Percentiles rank a stretch among this genome's conserved stretches.
phyloP scores from a whole-genome alignment of 2,797 vertebrate genomes.

The Malacoctenus gilli region DNA sequence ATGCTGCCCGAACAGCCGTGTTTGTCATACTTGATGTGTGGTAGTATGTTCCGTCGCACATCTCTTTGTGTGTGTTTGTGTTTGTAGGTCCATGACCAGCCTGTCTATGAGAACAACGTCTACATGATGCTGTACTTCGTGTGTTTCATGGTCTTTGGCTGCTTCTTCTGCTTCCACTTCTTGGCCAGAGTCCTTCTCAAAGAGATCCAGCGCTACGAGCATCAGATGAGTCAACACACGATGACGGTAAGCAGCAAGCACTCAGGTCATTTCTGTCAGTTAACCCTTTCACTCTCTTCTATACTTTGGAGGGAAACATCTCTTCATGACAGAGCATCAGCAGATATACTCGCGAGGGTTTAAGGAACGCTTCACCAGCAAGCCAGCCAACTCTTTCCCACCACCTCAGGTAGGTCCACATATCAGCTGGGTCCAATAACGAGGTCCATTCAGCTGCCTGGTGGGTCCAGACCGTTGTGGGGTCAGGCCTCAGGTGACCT shows the following conservation, averaged over 20 bases:
- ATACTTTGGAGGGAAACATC: conserved; percentile 90
- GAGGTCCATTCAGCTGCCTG: too few relatives aligned
- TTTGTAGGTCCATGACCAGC: conserved; percentile 83
- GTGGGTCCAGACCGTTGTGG: neutral
- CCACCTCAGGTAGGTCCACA: neutral
- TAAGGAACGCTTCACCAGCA: conserved; percentile 88
- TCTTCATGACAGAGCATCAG: conserved; percentile 93
- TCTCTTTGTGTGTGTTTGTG: conserved; percentile 4
- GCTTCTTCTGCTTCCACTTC: conserved; percentile 91
- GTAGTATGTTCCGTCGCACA: too few relatives aligned
- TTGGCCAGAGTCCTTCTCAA: conserved; percentile 91
- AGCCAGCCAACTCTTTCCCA: conserved; percentile 55
- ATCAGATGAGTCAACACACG: conserved; percentile 89
- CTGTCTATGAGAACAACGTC: conserved; percentile 81
- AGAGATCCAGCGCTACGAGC: conserved; percentile 84
- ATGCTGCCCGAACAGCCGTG: too few relatives aligned
- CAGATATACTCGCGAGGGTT: conserved; percentile 88
- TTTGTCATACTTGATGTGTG: too few relatives aligned
- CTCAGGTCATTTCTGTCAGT: neutral
- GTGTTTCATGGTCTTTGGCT: conserved; percentile 89
- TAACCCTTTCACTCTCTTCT: neutral
- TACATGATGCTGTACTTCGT: conserved; percentile 90
- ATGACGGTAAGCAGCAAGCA: too few relatives aligned
- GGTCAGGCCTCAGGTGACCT: too few relatives aligned
- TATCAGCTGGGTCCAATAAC: too few relatives aligned